phyloP scores from a whole-genome alignment of 2,888 invertebrate species.

The Hydropsyche betteni region DNA sequence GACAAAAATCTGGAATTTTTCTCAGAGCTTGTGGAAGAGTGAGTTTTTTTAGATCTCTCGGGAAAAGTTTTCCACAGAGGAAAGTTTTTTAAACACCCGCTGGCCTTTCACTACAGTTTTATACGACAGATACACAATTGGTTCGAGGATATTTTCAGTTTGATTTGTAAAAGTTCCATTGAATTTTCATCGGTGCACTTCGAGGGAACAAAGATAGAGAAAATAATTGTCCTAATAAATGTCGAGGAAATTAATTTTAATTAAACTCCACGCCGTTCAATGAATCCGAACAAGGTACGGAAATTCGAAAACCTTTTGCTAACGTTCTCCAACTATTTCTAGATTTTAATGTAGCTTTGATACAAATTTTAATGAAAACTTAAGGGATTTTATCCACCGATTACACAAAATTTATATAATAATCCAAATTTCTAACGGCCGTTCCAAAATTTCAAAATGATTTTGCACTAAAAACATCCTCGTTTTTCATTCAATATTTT shows the following conservation, averaged over 20 bases:
- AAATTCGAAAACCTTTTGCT: neutral
- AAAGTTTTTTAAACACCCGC: neutral
- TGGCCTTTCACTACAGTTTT: neutral
- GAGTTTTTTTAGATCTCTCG: neutral
- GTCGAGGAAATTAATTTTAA: slow-evolving; percentile 16
- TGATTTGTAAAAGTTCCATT: neutral
- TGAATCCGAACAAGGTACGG: neutral
- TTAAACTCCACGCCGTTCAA: neutral
- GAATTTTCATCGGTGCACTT: neutral
- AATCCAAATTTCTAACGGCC: no score
- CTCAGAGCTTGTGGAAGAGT: neutral
- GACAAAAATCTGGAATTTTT: neutral
- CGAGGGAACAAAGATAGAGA: neutral
- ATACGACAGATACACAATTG: neutral
- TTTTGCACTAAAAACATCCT: no score
- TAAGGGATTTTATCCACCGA: no score
- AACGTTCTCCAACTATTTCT: no score
- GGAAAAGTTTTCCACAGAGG: neutral
- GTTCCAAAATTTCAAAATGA: no score
- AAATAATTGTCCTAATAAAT: slow-evolving; percentile 7
- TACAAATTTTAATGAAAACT: no score
- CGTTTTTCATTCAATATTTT: no score
- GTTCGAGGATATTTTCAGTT: neutral
- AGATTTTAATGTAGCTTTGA: no score
- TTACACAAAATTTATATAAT: no score